Base-by-base conservation (phyloP, 2,113 vertebrate genomes). In the Brienomyrus longianalis region DNA sequence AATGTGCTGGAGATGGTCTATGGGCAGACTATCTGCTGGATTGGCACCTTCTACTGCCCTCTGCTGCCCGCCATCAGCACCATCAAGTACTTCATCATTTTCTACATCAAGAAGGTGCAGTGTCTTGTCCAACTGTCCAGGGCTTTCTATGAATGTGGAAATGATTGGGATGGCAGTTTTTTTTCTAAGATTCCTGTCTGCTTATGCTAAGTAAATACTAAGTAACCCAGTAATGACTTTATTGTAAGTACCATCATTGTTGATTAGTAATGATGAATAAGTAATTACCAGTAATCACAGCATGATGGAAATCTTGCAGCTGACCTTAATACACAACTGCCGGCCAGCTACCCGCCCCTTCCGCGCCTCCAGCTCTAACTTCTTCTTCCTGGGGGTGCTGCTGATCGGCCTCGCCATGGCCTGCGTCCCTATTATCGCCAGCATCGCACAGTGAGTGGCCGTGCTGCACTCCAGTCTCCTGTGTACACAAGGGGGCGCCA, bases 1-100 rank as follows among this genome's bases (percentile, higher is more conserved):
- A 99, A 98, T 0, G 98, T 99, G 1, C 93, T 99, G 74, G 97
- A 97, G 88, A 98, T 99, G 0, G 95, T 99, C 83, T 99, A 99
- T 0, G 98, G 98, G 3, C 98, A 99, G 91, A 99, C 98, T 17
- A 98, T 99, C 91, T 99, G 98, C 94, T 99, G 98, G 98, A 98
- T 99, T 0, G 98, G 98, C 83, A 96, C 97, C 0, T 99, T 98
- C 93, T 99, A 98, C 95, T 97, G 97, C 74, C 98, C 98, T 0
- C 92, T 99, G 43, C 96, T 99, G 39, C 98, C 98, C 2, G 97
- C 97, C 77, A 97, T 99, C 91, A 97, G 97, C 90, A 97, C 96
- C 23, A 88, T 99, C 66, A 99, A 99, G 91, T 98, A 98, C 93
- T 96, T 99, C 90, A 94, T 99, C 11, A 94, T 99, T 90, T 99